Percentiles rank a stretch among this genome's conserved stretches.
phyloP scores from a whole-genome alignment of 2,113 vertebrate species.

The Vireo altiloquus region DNA sequence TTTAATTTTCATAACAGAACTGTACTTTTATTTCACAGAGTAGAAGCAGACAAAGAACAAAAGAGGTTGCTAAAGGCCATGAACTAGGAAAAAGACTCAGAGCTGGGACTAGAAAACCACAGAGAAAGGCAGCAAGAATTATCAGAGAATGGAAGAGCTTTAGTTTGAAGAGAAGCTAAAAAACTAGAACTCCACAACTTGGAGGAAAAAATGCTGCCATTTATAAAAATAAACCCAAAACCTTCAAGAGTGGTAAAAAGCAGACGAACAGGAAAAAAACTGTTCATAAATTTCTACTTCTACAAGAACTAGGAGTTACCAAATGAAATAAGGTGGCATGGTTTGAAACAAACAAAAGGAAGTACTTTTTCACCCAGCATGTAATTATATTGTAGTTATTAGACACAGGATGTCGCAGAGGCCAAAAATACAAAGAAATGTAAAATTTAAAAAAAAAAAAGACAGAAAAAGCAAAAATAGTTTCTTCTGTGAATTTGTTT shows the following conservation, averaged over 20 bases:
- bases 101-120: background rate
- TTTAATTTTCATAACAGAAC: background rate
- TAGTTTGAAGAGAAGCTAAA: background rate
- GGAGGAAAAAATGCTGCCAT: background rate
- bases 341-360: slow-evolving; percentile 17
- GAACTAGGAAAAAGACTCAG: background rate
- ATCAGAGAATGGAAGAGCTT: background rate
- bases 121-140: background rate
- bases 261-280: background rate
- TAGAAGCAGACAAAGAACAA: background rate
- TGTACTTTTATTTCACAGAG: background rate
- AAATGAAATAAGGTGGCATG: slow-evolving; percentile 5
- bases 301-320: background rate
- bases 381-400: slow-evolving; percentile 40
- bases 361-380: slow-evolving; percentile 21
- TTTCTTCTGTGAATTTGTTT: background rate
- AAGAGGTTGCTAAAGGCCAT: background rate
- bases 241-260: background rate
- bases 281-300: background rate
- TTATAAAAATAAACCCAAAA: background rate
- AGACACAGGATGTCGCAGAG: slow-evolving; percentile 3
- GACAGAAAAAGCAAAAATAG: background rate
- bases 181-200: background rate
- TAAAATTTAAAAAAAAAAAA: background rate
- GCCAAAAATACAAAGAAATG: background rate